A percentile compares a stretch with the other conserved stretches of the same genome.
phyloP scores from a whole-genome alignment of 2,888 invertebrate species.

The Chloromyia formosa region DNA sequence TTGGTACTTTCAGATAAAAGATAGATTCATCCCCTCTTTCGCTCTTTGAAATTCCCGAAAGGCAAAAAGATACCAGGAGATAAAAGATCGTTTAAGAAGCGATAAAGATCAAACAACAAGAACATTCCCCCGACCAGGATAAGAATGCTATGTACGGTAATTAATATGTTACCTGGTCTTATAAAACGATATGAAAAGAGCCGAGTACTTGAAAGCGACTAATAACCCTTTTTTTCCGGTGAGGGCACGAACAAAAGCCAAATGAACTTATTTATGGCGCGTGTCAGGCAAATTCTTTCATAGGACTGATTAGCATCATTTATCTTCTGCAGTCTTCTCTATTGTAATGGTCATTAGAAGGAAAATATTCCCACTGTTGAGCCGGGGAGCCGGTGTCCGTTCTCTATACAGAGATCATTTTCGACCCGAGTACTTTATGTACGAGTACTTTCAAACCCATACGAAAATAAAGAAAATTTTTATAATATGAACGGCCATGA shows the following conservation, averaged over 20 bases:
- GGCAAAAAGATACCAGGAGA: not conserved
- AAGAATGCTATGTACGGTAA: conserved; percentile 28
- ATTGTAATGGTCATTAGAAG: conserved; percentile 45
- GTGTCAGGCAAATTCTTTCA: conserved; percentile 55
- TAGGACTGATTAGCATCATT: conserved; percentile 49
- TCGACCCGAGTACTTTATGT: not conserved
- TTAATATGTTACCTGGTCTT: conserved; percentile 43
- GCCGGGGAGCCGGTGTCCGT: too few relatives aligned
- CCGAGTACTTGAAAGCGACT: conserved; percentile 41
- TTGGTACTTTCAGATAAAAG: conserved; percentile 11
- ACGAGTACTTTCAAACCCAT: not conserved
- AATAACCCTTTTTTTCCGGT: conserved; percentile 48
- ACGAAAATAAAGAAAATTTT: conserved; percentile 4
- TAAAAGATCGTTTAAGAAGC: conserved; percentile 6
- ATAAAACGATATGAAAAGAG: conserved; percentile 38
- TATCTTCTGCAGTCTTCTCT: conserved; percentile 48
- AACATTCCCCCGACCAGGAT: conserved; percentile 19
- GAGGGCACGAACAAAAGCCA: conserved; percentile 44
- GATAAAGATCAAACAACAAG: conserved; percentile 37
- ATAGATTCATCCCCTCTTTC: not conserved
- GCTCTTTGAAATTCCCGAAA: conserved; percentile 32
- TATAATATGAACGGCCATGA: conserved; percentile 16
- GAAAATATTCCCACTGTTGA: conserved; percentile 42
- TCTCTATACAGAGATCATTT: too few relatives aligned
- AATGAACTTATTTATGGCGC: conserved; percentile 57